Evolutionary conservation across 35 echinoderm and acorn worm genomes (phyloP).

Genomic region (Strongylocentrotus purpuratus): DNA sequence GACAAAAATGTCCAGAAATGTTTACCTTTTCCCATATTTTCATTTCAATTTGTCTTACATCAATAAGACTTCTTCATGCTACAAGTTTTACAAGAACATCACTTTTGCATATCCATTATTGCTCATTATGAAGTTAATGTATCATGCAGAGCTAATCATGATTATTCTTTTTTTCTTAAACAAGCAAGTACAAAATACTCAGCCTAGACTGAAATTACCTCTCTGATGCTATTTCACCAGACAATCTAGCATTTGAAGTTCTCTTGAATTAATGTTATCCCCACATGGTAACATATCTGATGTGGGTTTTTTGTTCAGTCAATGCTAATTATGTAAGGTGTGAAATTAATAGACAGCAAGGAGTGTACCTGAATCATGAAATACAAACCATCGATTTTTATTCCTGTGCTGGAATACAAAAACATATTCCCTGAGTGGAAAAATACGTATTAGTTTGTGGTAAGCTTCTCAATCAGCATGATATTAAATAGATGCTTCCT

Average conservation of each 20-base stretch:
- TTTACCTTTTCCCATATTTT: too few relatives aligned
- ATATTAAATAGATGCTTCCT: slow-evolving; percentile 13
- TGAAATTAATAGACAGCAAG: neutral
- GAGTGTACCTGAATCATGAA: neutral
- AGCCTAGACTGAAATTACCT: neutral
- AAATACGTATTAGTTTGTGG: neutral
- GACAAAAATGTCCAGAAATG: too few relatives aligned
- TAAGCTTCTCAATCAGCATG: neutral
- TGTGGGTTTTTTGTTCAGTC: neutral
- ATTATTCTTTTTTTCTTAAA: neutral
- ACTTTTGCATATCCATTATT: neutral
- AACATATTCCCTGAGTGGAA: neutral
- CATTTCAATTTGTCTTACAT: too few relatives aligned
- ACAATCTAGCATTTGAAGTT: neutral
- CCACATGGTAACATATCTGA: neutral
- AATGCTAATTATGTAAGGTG: neutral
- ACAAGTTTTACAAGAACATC: too few relatives aligned
- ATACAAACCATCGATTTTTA: neutral
- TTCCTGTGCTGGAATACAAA: neutral
- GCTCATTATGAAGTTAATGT: neutral
- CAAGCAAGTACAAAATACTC: neutral
- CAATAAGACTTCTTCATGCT: too few relatives aligned
- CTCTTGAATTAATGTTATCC: too few relatives aligned
- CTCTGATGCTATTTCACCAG: neutral
- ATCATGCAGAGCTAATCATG: neutral